phyloP scores from a whole-genome alignment of 2,888 invertebrate species.

The Athrips mouffetella region DNA sequence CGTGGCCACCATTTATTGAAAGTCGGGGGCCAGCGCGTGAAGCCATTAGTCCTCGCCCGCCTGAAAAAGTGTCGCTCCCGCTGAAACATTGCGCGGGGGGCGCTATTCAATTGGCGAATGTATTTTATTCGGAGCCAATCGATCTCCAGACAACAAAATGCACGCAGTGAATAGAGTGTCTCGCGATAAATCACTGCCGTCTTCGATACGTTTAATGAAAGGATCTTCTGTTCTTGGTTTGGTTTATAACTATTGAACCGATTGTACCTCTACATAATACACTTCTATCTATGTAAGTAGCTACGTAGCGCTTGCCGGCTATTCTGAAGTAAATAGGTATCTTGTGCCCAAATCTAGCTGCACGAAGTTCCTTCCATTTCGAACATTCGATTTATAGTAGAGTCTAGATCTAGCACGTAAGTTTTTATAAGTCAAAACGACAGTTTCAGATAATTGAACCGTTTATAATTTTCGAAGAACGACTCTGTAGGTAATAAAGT shows the following conservation, averaged over 20 bases:
- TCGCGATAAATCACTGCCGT: constrained; percentile 68
- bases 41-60: constrained; percentile 65
- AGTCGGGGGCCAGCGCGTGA: constrained; percentile 65
- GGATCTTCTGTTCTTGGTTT: constrained; percentile 54
- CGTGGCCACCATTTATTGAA: constrained; percentile 67
- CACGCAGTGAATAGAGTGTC: constrained; percentile 66
- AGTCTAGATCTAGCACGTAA: constrained; percentile 26
- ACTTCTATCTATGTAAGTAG: not conserved
- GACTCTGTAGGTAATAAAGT: too few relatives aligned
- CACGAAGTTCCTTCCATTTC: constrained; percentile 31
- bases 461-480: too few relatives aligned
- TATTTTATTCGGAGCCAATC: constrained; percentile 74
- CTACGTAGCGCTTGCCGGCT: not conserved
- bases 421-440: constrained; percentile 37
- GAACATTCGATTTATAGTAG: constrained; percentile 39
- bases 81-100: constrained; percentile 66
- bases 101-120: constrained; percentile 72
- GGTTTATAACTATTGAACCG: constrained; percentile 55
- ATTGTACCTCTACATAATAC: constrained; percentile 25
- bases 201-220: constrained; percentile 73
- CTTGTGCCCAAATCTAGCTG: constrained; percentile 29
- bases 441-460: constrained; percentile 23
- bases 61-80: constrained; percentile 70
- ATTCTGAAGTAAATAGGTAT: constrained; percentile 27
- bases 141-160: constrained; percentile 72